These are phyloP conservation scores for Sylvia atricapilla DNA, from an alignment of 2,113 vertebrate genomes.

Conservation along the genomic window DNA sequence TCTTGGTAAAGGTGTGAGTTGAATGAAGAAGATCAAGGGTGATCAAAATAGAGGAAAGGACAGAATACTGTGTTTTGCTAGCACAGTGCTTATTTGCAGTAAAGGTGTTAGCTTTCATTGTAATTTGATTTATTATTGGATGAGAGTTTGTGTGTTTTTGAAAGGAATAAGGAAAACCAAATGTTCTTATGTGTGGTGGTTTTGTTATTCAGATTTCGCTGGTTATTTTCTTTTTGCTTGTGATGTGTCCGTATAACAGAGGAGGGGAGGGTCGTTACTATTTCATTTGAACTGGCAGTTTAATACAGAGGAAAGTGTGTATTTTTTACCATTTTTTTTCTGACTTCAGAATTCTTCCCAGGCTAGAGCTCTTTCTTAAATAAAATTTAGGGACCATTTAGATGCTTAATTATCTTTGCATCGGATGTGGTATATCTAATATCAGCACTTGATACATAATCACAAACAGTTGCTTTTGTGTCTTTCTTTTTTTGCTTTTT, in stretches of 20 bases:
- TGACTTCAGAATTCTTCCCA: neutral
- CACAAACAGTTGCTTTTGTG: neutral
- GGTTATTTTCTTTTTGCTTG: neutral
- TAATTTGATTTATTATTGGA: neutral
- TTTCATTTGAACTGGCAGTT: neutral
- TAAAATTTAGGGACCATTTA: neutral
- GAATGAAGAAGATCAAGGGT: neutral
- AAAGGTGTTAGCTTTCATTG: neutral
- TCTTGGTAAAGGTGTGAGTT: neutral
- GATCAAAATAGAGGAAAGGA: neutral
- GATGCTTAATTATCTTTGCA: neutral
- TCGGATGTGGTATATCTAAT: neutral
- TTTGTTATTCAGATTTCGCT: neutral
- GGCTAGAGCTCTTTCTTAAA: neutral
- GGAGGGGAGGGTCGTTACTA: neutral
- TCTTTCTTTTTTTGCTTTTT: neutral
- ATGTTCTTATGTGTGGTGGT: neutral
- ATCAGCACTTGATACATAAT: neutral
- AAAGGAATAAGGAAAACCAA: neutral
- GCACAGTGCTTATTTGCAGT: neutral
- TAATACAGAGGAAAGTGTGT: neutral
- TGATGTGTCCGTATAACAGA: neutral
- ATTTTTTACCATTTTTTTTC: neutral
- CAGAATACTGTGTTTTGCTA: neutral
- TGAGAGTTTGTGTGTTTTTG: neutral